Base-by-base conservation (phyloP, 53 echinoderm and acorn worm species). In the Mesocentrotus franciscanus region DNA sequence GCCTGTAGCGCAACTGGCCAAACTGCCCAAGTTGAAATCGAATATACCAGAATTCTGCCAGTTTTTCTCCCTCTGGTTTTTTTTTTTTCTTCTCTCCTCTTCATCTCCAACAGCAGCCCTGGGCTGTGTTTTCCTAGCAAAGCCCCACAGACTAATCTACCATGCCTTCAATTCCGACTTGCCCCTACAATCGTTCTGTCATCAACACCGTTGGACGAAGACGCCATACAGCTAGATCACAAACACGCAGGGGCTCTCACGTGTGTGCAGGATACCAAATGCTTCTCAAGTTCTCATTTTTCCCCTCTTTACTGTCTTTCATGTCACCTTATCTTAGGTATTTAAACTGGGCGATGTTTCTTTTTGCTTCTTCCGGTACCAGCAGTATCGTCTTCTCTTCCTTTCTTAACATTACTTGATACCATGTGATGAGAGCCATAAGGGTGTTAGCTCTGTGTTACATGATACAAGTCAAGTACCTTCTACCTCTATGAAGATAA, bases 71-170 rank as follows among this genome's bases (percentile, higher is more conserved):
- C 87, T 27, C n/a, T 87, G 26, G 59, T 84, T 49, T 42, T 79
- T 8, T 71, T n/a, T 71, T 71, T 66, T 71, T 71, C 60, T 60
- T 10, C 15, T 81, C 42, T 0, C 58, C 59, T 20, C 10, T 59
- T 27, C 56, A 33, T 87, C 58, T 87, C 75, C 7, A 87, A 87
- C 58, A 59, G 87, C 56, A 58, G 92, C 92, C 92, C 92, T 14
- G 92, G 75, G 92, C 92, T 29, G 56, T 92, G 92, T 92, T 92
- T 92, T 92, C 92, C 56, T 92, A 92, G 92, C 92, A 92, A 92
- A 92, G 75, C 92, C 92, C 92, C 71, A 71, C 49, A 74, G 92
- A 92, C 92, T 74, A 92, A 71, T 92, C 91, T 91, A 91, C 91
- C 66, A 22, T 64, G 64, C 91, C 62, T 20, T 59, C 39, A 34